Conservation (phyloP, 2,113 vertebrate species). For the Excalfactoria chinensis region DNA sequence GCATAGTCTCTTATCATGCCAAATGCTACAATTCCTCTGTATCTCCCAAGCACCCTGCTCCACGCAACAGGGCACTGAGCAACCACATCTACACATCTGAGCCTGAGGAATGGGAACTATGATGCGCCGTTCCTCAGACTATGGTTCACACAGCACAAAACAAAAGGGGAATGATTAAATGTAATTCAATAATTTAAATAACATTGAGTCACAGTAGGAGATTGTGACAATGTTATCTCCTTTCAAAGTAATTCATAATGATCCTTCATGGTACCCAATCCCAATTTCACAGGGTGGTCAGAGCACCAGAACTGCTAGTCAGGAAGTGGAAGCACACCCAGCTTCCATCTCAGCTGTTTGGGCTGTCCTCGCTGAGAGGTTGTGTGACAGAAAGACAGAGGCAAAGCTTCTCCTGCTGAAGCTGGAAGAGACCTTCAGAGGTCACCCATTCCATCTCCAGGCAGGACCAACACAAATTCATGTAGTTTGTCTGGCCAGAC, state of each 20-base stretch:
- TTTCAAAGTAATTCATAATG: constrained; percentile 99
- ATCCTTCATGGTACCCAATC: background rate
- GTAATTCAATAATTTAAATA: constrained; percentile 96
- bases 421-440: background rate
- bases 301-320: background rate
- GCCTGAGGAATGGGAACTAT: background rate
- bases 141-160: constrained; percentile 27
- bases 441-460: background rate
- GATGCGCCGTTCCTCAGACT: no score
- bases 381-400: background rate
- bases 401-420: background rate
- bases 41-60: background rate
- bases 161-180: constrained; percentile 89
- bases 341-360: background rate
- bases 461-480: background rate
- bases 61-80: background rate
- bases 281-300: background rate
- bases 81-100: background rate
- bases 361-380: background rate
- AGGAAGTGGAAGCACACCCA: background rate
- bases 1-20: background rate
- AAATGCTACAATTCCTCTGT: background rate
- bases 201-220: constrained; percentile 99
- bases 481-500: background rate
- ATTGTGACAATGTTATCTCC: constrained; percentile 97